These are phyloP conservation scores for Agonopterix alstromeriana DNA, from an alignment of 2,888 invertebrate species.

Conservation along the genomic window DNA sequence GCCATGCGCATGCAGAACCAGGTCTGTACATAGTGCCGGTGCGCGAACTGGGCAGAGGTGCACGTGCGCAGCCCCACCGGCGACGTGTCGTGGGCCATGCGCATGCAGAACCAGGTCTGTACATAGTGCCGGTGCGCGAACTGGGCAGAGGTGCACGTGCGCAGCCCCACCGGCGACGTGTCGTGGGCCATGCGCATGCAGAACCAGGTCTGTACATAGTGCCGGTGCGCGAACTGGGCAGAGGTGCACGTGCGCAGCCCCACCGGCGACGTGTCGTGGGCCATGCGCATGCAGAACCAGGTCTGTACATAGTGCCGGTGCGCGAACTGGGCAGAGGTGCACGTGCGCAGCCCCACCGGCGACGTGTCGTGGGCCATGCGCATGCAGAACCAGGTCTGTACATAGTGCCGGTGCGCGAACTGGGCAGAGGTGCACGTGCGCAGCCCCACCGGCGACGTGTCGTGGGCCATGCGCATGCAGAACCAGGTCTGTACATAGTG, in stretches of 20 bases:
- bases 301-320: constrained; percentile 83
- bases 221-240: constrained; percentile 97
- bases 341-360: constrained; percentile 92
- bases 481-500: constrained; percentile 80
- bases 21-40: constrained; percentile 82
- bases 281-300: constrained; percentile 94
- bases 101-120: constrained; percentile 88
- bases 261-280: constrained; percentile 95
- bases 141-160: constrained; percentile 93
- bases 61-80: constrained; percentile 93
- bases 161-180: constrained; percentile 93
- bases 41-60: constrained; percentile 94
- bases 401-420: constrained; percentile 89
- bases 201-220: constrained; percentile 78
- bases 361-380: constrained; percentile 96
- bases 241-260: constrained; percentile 91
- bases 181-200: constrained; percentile 96
- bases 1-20: constrained; percentile 95
- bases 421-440: constrained; percentile 95
- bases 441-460: constrained; percentile 92
- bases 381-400: constrained; percentile 84
- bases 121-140: constrained; percentile 89
- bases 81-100: constrained; percentile 94
- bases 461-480: constrained; percentile 95
- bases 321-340: constrained; percentile 93